These are phyloP conservation scores for Aotus griseimembra DNA, from an alignment of 2,797 vertebrate genomes.

Conservation along the genomic window DNA sequence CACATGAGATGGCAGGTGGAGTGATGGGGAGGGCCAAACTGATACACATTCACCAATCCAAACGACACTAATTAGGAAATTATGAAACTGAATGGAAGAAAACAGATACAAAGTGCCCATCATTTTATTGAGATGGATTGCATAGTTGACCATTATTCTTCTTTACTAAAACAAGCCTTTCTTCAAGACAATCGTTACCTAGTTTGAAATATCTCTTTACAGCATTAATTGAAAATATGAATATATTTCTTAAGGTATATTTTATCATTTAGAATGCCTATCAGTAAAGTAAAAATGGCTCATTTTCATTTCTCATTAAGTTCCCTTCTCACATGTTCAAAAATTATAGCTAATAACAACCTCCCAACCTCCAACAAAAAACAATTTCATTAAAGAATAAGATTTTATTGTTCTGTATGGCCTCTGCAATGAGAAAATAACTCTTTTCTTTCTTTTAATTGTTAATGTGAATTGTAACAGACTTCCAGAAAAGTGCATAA, in stretches of 20 bases:
- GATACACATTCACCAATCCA: not conserved
- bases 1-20: not conserved
- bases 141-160: not conserved
- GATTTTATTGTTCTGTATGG: not conserved
- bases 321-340: not conserved
- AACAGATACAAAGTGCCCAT: not conserved
- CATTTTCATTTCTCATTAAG: not conserved
- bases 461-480: not conserved
- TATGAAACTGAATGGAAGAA: slow-evolving; percentile 2
- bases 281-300: not conserved
- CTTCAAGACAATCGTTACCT: not conserved
- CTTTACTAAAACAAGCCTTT: slow-evolving; percentile 19
- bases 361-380: not conserved
- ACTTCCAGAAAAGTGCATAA: not conserved
- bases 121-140: slow-evolving; percentile 10
- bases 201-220: slow-evolving; percentile 2
- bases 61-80: not conserved
- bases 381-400: not conserved
- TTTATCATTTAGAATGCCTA: not conserved
- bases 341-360: not conserved
- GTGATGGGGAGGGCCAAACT: not conserved
- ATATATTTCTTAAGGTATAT: not conserved
- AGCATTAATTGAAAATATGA: not conserved
- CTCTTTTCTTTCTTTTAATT: not conserved
- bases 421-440: not conserved